phyloP scores from a whole-genome alignment of 2,113 vertebrate genomes.

The Psephotus haematonotus region DNA sequence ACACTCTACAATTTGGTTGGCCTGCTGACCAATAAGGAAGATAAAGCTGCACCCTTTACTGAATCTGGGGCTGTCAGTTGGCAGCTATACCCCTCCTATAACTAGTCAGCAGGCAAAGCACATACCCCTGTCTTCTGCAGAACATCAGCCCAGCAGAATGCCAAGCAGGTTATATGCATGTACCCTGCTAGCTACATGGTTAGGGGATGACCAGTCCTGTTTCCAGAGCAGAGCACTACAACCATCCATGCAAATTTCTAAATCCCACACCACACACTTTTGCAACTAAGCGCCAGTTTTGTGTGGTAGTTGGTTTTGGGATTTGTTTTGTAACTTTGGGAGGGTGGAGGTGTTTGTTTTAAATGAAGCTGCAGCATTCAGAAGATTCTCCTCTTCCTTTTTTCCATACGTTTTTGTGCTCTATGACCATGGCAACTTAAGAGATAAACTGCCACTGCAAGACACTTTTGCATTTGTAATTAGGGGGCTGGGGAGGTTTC shows the following conservation, averaged over 20 bases:
- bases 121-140: accelerated
- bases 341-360: background rate
- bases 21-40: background rate
- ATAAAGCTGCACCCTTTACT: background rate
- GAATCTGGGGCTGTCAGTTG: background rate
- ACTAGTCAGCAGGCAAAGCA: background rate
- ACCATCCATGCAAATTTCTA: background rate
- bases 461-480: background rate
- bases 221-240: background rate
- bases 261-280: background rate
- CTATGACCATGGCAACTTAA: background rate
- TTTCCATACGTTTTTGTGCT: background rate
- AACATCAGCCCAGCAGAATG: background rate
- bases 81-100: background rate
- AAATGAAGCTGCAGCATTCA: background rate
- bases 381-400: background rate
- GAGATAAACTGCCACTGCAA: background rate
- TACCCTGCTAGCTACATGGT: background rate
- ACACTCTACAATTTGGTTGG: background rate
- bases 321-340: background rate
- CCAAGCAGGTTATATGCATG: background rate
- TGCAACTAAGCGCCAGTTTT: background rate
- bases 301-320: background rate
- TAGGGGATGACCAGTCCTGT: accelerated
- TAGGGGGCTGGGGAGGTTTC: background rate